A percentile compares a stretch with the other conserved stretches of the same genome.
These are phyloP conservation scores for Caenorhabditis sp. DNA, from an alignment of 2,888 invertebrate species.

Conservation along the genomic window DNA sequence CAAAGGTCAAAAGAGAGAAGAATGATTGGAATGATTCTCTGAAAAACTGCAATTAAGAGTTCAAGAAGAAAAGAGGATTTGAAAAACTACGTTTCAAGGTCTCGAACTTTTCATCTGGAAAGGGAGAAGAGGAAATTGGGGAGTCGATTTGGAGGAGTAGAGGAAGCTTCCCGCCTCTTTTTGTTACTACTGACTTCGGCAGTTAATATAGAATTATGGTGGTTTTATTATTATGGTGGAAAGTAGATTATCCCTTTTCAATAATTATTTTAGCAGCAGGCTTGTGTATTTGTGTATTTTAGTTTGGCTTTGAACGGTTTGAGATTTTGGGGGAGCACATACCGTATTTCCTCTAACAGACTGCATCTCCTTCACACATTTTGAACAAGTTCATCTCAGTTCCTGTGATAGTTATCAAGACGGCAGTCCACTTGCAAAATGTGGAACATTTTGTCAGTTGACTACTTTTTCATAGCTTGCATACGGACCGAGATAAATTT, in stretches of 20 bases:
- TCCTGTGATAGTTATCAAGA: no score
- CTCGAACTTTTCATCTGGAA: conserved; percentile 12
- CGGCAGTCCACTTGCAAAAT: no score
- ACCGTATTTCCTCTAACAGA: no score
- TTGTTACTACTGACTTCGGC: conserved; percentile 17
- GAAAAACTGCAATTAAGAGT: conserved; percentile 9
- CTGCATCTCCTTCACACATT: no score
- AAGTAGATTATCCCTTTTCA: conserved; percentile 14
- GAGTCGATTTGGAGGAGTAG: not conserved
- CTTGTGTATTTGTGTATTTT: no score
- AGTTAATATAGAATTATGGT: conserved; percentile 36
- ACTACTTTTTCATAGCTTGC: no score
- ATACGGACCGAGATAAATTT: no score
- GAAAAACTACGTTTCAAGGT: conserved; percentile 31
- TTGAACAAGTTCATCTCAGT: no score
- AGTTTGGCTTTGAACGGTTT: no score
- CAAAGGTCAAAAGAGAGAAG: conserved; percentile 5
- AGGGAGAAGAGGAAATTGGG: not conserved
- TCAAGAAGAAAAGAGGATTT: conserved; percentile 25
- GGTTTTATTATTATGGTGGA: conserved; percentile 25
- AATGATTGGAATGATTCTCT: conserved; percentile 16
- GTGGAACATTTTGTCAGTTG: no score
- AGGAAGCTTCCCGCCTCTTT: conserved; percentile 24
- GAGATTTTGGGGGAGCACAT: no score
- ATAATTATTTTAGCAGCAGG: not conserved